A percentile compares a stretch with the other conserved stretches of the same genome.
phyloP scores from a whole-genome alignment of 1,140 invertebrate genomes.

The Adelges cooleyi region DNA sequence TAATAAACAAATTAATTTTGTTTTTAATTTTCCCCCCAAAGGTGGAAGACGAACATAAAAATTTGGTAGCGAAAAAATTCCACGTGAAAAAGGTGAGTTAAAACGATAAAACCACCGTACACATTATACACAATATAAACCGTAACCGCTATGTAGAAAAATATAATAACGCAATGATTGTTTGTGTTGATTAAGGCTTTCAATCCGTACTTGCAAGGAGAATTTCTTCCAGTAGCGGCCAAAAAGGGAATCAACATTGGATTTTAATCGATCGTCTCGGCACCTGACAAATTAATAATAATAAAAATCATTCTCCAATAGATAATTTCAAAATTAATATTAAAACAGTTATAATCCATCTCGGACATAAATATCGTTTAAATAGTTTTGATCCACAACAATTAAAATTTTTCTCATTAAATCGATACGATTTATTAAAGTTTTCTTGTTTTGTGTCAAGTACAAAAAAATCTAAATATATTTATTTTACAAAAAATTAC shows the following conservation, averaged over 20 bases:
- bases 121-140: neutral
- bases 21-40: constrained; percentile 36
- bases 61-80: constrained; percentile 68
- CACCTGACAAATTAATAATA: constrained; percentile 21
- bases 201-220: constrained; percentile 68
- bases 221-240: constrained; percentile 72
- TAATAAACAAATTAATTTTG: neutral
- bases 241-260: constrained; percentile 63
- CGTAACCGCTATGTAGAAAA: neutral
- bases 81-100: constrained; percentile 48
- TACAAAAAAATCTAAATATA: too few species aligned
- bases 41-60: constrained; percentile 48
- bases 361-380: too few species aligned
- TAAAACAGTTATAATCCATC: too few species aligned
- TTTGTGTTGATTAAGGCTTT: constrained; percentile 43
- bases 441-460: too few species aligned
- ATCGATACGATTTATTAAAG: too few species aligned
- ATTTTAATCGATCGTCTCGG: constrained; percentile 17
- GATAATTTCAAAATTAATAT: neutral
- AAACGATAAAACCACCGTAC: too few species aligned
- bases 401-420: too few species aligned
- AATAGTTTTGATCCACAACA: too few species aligned
- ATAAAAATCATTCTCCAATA: constrained; percentile 10
- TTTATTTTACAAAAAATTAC: too few species aligned
- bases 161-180: neutral